Base-by-base conservation (phyloP, 2,113 vertebrate genomes). In the Siniperca chuatsi region DNA sequence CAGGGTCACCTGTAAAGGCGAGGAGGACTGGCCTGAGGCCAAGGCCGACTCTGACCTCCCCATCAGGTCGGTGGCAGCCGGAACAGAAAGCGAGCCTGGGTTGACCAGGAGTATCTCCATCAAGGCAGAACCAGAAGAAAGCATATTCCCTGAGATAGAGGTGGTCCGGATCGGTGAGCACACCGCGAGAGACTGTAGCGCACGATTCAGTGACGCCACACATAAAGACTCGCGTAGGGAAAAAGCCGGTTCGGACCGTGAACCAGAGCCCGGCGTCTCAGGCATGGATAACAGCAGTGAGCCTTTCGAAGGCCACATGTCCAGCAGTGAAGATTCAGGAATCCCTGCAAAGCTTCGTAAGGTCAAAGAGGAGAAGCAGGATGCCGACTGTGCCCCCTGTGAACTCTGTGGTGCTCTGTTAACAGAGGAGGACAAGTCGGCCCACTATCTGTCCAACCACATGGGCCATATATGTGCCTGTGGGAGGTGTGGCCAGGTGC, bases 381-480 rank as follows among this genome's bases (percentile, higher is more conserved):
- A 93, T 0, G 33, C 40, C 0, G 86, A 89, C 2, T 68, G 69
- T 10, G 83, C 92, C 4, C 97, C 97, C 3, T 99, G 98, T 62
- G 98, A 99, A 93, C 92, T 99, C 15, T 99, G 98, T 15, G 98
- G 98, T 0, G 90, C 96, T 61, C 93, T 97, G 1, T 91, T 99
- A 72, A 96, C 96, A 0, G 98, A 98, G 82, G 97, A 98, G 83
- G 97, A 99, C 84, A 94, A 97, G 83, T 97, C 98, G 0, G 96
- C 97, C 71, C 98, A 99, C 95, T 99, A 99, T 90, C 96, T 99
- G 88, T 97, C 98, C 90, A 97, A 96, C 91, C 98, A 99, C 93
- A 97, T 99, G 92, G 97, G 97, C 78, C 98, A 98, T 80, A 98
- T 99, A 85, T 99, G 98, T 16, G 98, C 98, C 0, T 99, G 98